These are phyloP conservation scores for Thereva unica DNA, from an alignment of 2,888 invertebrate species.

Conservation along the genomic window DNA sequence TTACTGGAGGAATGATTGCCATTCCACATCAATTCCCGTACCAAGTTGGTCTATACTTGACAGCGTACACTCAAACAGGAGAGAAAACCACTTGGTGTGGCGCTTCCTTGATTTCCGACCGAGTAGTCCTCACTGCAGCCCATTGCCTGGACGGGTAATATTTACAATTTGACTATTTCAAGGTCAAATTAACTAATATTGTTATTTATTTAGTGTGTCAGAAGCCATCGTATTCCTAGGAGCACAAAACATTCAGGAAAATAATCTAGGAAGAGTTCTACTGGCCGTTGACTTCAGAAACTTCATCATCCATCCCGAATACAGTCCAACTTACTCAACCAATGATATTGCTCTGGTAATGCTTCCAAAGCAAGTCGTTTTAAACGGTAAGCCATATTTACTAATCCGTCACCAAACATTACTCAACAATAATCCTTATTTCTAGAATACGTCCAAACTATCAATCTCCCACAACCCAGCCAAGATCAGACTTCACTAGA, in stretches of 20 bases:
- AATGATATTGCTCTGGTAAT: conserved; percentile 52
- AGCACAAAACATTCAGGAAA: conserved; percentile 10
- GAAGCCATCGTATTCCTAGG: conserved; percentile 6
- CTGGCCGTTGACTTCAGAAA: background rate
- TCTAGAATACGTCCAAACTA: conserved; percentile 9
- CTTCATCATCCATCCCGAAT: conserved; percentile 38
- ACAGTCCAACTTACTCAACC: conserved; percentile 44
- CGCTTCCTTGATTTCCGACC: conserved; percentile 18
- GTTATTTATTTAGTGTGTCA: background rate
- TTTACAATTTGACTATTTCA: background rate
- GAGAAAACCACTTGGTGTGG: conserved; percentile 12
- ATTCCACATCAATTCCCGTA: conserved; percentile 52
- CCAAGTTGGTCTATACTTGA: conserved; percentile 11
- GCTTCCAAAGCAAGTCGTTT: conserved; percentile 33
- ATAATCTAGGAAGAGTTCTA: conserved; percentile 5
- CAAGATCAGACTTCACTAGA: background rate
- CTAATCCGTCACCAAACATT: background rate
- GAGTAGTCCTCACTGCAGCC: conserved; percentile 21
- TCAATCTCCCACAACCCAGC: conserved; percentile 2
- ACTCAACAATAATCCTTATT: background rate
- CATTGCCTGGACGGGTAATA: conserved; percentile 51
- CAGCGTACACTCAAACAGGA: background rate
- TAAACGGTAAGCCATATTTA: background rate
- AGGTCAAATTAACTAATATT: background rate
- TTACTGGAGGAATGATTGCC: conserved; percentile 54